These are phyloP conservation scores for Eueides isabella DNA, from an alignment of 1,140 invertebrate genomes.

Conservation along the genomic window DNA sequence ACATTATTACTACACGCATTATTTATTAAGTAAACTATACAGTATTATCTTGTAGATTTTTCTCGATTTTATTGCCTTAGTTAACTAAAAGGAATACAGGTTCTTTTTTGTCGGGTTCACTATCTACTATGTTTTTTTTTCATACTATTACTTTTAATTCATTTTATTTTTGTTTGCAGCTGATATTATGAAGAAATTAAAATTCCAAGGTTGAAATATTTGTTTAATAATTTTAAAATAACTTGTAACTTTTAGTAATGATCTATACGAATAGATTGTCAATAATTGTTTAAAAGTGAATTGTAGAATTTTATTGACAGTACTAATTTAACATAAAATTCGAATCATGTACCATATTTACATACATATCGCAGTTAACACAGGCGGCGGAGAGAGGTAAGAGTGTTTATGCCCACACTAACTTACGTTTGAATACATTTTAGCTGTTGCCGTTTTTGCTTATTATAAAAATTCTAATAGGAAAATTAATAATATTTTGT, in stretches of 20 bases:
- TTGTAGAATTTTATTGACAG: neutral
- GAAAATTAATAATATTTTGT: neutral
- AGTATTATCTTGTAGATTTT: neutral
- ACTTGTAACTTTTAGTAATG: neutral
- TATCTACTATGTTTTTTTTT: neutral
- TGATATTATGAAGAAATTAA: neutral
- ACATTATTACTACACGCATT: too few relatives aligned
- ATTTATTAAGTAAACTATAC: neutral
- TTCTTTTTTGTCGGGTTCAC: neutral
- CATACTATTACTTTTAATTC: neutral
- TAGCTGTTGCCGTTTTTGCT: slow-evolving; percentile 19
- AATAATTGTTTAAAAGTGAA: neutral
- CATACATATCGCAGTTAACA: slow-evolving; percentile 34
- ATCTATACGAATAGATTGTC: neutral
- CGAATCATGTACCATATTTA: slow-evolving; percentile 28
- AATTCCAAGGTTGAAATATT: neutral
- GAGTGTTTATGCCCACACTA: slow-evolving; percentile 73
- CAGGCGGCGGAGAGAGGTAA: slow-evolving; percentile 58
- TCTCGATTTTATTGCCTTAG: neutral
- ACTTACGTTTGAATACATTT: slow-evolving; percentile 52
- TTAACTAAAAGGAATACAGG: neutral
- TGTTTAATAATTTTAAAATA: neutral
- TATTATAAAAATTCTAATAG: neutral
- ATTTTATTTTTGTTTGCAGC: neutral
- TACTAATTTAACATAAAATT: neutral